These are phyloP conservation scores for Pseudotriccus pelzelni DNA, from an alignment of 2,797 vertebrate species.

Conservation along the genomic window DNA sequence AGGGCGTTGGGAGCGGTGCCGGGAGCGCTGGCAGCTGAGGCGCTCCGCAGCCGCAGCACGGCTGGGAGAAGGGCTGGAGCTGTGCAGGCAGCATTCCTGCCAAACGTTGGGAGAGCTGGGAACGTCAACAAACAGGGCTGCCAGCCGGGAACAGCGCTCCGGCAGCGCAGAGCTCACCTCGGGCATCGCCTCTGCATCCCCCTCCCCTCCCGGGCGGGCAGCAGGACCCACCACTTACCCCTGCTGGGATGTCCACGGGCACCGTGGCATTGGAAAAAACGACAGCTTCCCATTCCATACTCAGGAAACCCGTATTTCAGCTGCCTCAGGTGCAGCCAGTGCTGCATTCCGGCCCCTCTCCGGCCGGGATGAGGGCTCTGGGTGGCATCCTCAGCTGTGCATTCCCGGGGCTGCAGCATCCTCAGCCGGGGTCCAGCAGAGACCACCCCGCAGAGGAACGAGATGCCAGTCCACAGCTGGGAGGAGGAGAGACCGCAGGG, in stretches of 20 bases:
- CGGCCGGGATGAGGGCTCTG: not conserved
- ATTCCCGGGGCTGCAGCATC: not conserved
- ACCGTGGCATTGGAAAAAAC: not conserved
- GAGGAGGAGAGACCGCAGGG: not conserved
- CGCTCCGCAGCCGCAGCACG: not conserved
- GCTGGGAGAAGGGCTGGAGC: not conserved
- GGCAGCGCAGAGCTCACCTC: not conserved
- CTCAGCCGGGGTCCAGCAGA: not conserved
- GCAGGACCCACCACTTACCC: not conserved
- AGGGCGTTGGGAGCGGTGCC: rapidly evolving
- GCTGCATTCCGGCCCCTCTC: not conserved
- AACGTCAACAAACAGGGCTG: not conserved
- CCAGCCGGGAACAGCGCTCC: not conserved
- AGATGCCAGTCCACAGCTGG: not conserved
- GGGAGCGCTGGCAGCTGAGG: not conserved
- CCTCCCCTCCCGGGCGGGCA: not conserved
- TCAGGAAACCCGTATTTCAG: rapidly evolving
- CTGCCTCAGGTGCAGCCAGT: not conserved
- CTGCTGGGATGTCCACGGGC: not conserved
- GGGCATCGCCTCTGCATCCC: not conserved
- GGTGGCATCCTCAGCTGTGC: not conserved
- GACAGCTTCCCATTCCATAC: not conserved
- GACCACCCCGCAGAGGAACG: not conserved
- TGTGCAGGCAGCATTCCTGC: not conserved
- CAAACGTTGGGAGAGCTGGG: not conserved